Evolutionary conservation across 2,888 invertebrate genomes (phyloP).

Genomic region (Punctoribates punctum): DNA sequence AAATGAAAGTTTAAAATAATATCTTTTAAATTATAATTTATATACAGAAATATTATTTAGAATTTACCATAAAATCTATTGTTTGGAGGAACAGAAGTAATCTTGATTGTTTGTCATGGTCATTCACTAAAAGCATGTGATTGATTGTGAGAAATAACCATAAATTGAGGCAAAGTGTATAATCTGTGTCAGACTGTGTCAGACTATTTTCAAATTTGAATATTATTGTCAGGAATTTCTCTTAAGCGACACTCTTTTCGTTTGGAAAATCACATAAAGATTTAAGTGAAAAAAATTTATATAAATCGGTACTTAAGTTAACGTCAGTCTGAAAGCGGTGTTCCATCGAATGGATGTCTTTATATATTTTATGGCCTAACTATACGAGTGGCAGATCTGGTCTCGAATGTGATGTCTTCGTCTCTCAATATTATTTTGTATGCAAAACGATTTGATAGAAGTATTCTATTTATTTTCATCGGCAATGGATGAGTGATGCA

Average conservation of each 20-base stretch:
- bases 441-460: neutral
- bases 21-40: too few species aligned
- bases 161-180: too few species aligned
- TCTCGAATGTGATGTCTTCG: neutral
- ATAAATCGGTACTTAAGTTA: neutral
- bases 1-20: too few species aligned
- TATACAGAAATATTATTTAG: too few species aligned
- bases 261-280: neutral
- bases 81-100: too few species aligned
- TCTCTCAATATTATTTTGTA: slow-evolving; percentile 5
- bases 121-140: too few species aligned
- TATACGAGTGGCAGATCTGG: neutral
- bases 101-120: too few species aligned
- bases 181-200: neutral
- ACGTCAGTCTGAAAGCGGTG: neutral
- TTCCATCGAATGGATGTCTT: neutral
- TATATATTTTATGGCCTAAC: slow-evolving; percentile 1
- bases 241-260: neutral
- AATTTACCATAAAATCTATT: too few species aligned
- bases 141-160: too few species aligned
- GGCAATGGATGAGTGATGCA: neutral
- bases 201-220: neutral
- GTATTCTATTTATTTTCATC: neutral
- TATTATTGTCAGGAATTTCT: neutral
- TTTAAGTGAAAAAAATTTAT: neutral